Conservation (phyloP, 2,113 vertebrate genomes). For the Gavia stellata region DNA sequence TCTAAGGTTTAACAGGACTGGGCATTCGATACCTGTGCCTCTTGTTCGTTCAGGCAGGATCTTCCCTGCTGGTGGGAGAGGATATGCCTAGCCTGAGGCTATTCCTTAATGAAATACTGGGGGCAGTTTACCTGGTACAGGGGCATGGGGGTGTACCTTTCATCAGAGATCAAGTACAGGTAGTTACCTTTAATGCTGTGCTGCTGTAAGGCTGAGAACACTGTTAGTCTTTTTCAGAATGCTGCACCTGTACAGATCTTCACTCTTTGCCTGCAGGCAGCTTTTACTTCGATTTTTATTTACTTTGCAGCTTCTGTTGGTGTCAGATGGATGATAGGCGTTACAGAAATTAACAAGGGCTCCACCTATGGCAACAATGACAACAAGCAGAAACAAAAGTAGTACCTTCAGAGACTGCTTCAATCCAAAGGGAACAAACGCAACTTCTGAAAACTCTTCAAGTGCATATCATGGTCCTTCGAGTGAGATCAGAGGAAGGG, state of each 20-base stretch:
- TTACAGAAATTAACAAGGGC: constrained; percentile 90
- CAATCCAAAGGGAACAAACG: constrained; percentile 54
- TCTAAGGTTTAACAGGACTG: neutral
- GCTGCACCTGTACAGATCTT: neutral
- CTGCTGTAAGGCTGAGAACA: neutral
- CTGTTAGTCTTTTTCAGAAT: neutral
- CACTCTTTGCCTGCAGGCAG: neutral
- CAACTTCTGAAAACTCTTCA: constrained; percentile 35
- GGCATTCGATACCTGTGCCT: neutral
- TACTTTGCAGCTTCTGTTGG: constrained; percentile 80
- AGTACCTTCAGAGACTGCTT: constrained; percentile 37
- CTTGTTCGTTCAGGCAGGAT: neutral
- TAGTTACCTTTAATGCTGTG: neutral
- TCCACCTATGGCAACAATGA: constrained; percentile 88
- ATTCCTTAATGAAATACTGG: neutral
- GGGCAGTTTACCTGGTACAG: neutral
- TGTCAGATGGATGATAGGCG: constrained; percentile 93
- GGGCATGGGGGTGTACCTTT: neutral
- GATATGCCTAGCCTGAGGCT: accelerated
- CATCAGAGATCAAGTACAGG: neutral
- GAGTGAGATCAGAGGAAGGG: neutral
- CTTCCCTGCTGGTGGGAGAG: neutral
- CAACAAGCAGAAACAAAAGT: constrained; percentile 72
- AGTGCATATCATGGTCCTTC: neutral
- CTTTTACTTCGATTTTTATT: neutral